Conservation (phyloP, 1,140 invertebrate genomes). For the Caenorhabditis inopinata region DNA sequence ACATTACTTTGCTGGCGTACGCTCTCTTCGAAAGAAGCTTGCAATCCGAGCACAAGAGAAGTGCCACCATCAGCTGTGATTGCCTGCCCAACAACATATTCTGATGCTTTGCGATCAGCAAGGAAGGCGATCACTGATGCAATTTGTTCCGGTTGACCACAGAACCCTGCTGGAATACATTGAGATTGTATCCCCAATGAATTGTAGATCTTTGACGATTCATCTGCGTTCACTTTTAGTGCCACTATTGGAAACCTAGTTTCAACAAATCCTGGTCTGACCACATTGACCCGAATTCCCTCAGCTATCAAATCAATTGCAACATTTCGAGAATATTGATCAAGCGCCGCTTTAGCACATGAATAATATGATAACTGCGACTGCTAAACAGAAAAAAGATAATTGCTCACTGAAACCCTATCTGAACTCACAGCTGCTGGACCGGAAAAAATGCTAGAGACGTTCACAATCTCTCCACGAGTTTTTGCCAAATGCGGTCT, state of each 20-base stretch:
- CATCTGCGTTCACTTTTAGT: too few species aligned
- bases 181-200: not conserved
- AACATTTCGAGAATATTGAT: slow-evolving; percentile 82
- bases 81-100: slow-evolving; percentile 17
- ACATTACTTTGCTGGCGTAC: too few species aligned
- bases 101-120: not conserved
- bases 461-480: slow-evolving; percentile 84
- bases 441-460: slow-evolving; percentile 82
- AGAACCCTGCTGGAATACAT: not conserved
- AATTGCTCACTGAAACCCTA: too few species aligned
- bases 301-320: slow-evolving; percentile 78
- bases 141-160: slow-evolving; percentile 17
- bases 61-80: not conserved
- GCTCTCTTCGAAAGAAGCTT: too few species aligned
- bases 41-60: not conserved
- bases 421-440: slow-evolving; percentile 54
- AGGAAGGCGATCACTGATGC: slow-evolving; percentile 38
- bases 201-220: too few species aligned
- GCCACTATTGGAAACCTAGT: too few species aligned
- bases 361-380: slow-evolving; percentile 72
- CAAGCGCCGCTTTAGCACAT: slow-evolving; percentile 84
- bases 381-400: too few species aligned
- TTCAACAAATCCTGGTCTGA: slow-evolving; percentile 41
- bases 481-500: too few species aligned
- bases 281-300: slow-evolving; percentile 76